phyloP scores from a whole-genome alignment of 2,113 vertebrate species.

The Diphyllodes magnificus region DNA sequence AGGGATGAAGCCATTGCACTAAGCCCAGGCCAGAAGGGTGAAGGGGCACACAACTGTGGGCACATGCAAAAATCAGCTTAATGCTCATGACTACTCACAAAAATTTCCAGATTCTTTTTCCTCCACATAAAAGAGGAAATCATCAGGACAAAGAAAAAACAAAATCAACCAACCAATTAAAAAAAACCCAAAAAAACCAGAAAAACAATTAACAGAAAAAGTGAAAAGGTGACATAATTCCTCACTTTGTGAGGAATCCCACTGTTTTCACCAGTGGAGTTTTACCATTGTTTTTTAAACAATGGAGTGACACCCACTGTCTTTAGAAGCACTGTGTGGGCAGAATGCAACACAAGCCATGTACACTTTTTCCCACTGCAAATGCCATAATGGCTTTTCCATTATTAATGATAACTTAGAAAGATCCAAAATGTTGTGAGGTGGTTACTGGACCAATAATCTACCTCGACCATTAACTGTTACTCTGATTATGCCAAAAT shows the following conservation, averaged over 20 bases:
- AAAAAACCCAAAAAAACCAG: neutral
- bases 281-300: neutral
- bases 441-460: constrained; percentile 55
- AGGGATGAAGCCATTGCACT: neutral
- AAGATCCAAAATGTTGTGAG: constrained; percentile 32
- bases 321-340: neutral
- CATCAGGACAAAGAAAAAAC: neutral
- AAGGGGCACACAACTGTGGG: neutral
- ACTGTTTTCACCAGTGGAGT: neutral
- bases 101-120: neutral
- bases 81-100: neutral
- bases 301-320: neutral
- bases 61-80: neutral
- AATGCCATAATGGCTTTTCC: neutral
- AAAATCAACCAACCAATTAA: neutral
- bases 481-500: constrained; percentile 64
- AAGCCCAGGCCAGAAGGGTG: neutral
- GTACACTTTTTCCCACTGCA: neutral
- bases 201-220: neutral
- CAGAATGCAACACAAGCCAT: neutral
- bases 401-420: constrained; percentile 34
- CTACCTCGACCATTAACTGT: constrained; percentile 62
- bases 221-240: neutral
- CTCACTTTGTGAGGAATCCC: neutral
- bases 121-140: neutral